These are phyloP conservation scores for Thymelicus acteon DNA, from an alignment of 2,888 invertebrate genomes.

Conservation along the genomic window DNA sequence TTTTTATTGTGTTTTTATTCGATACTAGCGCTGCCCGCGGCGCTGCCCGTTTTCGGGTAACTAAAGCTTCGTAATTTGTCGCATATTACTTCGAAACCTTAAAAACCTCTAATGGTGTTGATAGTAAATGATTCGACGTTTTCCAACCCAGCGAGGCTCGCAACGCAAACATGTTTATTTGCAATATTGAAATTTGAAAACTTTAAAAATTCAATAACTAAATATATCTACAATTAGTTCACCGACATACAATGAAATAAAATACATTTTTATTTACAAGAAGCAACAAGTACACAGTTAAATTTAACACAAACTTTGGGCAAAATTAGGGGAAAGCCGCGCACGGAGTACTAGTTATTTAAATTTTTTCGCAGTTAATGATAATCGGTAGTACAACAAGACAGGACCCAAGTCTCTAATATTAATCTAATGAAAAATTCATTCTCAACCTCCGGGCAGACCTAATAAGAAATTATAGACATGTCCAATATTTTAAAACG, in stretches of 20 bases:
- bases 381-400: slow-evolving; percentile 40
- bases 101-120: slow-evolving; percentile 29
- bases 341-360: too few relatives aligned
- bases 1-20: neutral
- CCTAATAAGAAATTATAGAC: slow-evolving; percentile 34
- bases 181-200: slow-evolving; percentile 1
- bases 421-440: slow-evolving; percentile 20
- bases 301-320: too few relatives aligned
- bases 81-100: too few relatives aligned
- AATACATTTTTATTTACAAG: too few relatives aligned
- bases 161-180: slow-evolving; percentile 57
- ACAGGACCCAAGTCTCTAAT: neutral
- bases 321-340: too few relatives aligned
- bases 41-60: too few relatives aligned
- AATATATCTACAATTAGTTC: too few relatives aligned
- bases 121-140: slow-evolving; percentile 62
- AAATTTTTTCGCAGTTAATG: too few relatives aligned
- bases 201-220: slow-evolving; percentile 43
- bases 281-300: too few relatives aligned
- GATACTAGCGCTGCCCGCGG: too few relatives aligned
- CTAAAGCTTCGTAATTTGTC: too few relatives aligned
- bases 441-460: slow-evolving; percentile 2
- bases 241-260: too few relatives aligned
- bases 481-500: slow-evolving; percentile 51
- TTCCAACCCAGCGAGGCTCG: slow-evolving; percentile 53